These are phyloP conservation scores for Bhutanitis thaidina DNA, from an alignment of 2,888 invertebrate genomes.

Conservation along the genomic window DNA sequence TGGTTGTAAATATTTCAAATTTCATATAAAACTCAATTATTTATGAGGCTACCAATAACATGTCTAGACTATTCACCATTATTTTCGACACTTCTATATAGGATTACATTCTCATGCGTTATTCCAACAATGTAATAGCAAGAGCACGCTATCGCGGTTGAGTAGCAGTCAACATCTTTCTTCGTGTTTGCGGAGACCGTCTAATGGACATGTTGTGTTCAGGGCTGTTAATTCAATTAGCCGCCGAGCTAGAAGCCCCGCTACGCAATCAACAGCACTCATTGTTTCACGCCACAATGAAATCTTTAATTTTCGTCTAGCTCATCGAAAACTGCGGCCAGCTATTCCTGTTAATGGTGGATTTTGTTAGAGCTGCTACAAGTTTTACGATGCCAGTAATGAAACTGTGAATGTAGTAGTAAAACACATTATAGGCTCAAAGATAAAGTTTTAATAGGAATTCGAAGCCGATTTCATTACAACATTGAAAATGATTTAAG, in stretches of 20 bases:
- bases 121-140: constrained; percentile 14
- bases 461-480: no score
- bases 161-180: constrained; percentile 29
- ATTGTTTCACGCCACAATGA: constrained; percentile 57
- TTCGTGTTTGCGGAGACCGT: constrained; percentile 47
- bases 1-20: no score
- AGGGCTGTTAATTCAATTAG: constrained; percentile 71
- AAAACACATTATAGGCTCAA: no score
- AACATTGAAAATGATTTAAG: no score
- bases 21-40: no score
- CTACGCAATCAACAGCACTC: constrained; percentile 53
- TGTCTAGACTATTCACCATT: no score
- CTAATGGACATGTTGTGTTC: constrained; percentile 71
- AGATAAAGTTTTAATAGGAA: no score
- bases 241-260: constrained; percentile 40
- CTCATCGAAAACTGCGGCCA: not conserved
- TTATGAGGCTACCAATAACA: no score
- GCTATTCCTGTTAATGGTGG: constrained; percentile 3
- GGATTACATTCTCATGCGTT: not conserved
- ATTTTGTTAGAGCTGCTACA: constrained; percentile 1
- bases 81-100: no score
- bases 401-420: not conserved
- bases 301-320: constrained; percentile 36
- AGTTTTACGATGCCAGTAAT: constrained; percentile 3
- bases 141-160: constrained; percentile 6